phyloP scores from a whole-genome alignment of 2,797 vertebrate species.

The Eospalax fontanierii region DNA sequence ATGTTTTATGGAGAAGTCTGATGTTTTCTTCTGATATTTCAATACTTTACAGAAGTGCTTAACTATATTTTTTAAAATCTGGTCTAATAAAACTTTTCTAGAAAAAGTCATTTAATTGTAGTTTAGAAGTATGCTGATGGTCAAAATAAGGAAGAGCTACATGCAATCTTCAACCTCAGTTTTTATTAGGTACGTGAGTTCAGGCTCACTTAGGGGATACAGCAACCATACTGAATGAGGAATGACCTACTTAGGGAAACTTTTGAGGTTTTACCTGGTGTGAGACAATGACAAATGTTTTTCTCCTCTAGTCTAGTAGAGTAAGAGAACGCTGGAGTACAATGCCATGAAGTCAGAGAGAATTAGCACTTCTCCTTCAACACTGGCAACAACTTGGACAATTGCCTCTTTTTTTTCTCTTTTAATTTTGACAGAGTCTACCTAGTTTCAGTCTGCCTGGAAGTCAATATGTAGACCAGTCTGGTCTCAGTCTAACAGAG shows the following conservation, averaged over 20 bases:
- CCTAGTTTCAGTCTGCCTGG: no score
- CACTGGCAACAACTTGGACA: not conserved
- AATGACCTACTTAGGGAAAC: not conserved
- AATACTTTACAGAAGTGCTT: not conserved
- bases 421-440: not conserved
- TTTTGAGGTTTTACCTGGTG: not conserved
- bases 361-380: not conserved
- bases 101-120: no score
- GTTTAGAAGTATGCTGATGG: not conserved
- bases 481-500: no score
- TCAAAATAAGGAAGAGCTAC: not conserved
- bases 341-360: not conserved
- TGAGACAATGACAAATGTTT: not conserved
- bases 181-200: not conserved
- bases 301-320: not conserved
- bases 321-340: not conserved
- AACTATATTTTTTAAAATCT: not conserved
- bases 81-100: not conserved
- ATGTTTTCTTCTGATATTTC: slow-evolving; percentile 32
- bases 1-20: not conserved
- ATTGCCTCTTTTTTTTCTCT: no score
- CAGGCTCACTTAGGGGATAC: not conserved
- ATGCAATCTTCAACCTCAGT: not conserved
- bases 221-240: not conserved
- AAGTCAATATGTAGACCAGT: no score